Evolutionary conservation across 2,113 vertebrate genomes (phyloP).

Genomic region (Anas platyrhynchos): DNA sequence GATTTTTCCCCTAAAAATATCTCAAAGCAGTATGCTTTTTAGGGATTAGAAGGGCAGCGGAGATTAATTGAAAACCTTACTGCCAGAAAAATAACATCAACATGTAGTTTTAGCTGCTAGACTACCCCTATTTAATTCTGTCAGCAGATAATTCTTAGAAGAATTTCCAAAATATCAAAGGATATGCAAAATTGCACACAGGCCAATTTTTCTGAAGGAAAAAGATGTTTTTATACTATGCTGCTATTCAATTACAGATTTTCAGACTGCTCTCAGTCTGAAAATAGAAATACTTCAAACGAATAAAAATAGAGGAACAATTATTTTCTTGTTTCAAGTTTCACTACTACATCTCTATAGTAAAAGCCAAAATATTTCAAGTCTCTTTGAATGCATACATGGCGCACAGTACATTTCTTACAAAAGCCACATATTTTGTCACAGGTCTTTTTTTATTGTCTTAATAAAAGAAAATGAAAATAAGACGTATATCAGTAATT

Average conservation of each 20-base stretch:
- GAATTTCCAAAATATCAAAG: neutral
- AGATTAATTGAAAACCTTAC: neutral
- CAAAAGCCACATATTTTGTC: neutral
- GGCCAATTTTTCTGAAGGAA: neutral
- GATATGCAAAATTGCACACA: neutral
- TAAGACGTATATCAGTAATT: neutral
- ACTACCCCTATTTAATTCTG: neutral
- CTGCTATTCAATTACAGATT: neutral
- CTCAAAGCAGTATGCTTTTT: neutral
- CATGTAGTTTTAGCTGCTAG: neutral
- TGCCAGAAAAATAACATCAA: neutral
- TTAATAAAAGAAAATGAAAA: neutral
- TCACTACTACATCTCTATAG: neutral
- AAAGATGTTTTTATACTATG: neutral
- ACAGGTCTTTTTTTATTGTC: neutral
- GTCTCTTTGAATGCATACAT: neutral
- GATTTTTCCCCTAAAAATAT: neutral
- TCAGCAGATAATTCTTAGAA: neutral
- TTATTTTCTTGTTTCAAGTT: neutral
- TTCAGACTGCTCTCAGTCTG: neutral
- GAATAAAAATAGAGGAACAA: neutral
- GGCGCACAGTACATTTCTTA: neutral
- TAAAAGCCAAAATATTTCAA: neutral
- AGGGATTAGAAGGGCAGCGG: fast-evolving
- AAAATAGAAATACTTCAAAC: neutral